These are phyloP conservation scores for Valencia hispanica DNA, from an alignment of 2,797 vertebrate genomes.

Conservation along the genomic window DNA sequence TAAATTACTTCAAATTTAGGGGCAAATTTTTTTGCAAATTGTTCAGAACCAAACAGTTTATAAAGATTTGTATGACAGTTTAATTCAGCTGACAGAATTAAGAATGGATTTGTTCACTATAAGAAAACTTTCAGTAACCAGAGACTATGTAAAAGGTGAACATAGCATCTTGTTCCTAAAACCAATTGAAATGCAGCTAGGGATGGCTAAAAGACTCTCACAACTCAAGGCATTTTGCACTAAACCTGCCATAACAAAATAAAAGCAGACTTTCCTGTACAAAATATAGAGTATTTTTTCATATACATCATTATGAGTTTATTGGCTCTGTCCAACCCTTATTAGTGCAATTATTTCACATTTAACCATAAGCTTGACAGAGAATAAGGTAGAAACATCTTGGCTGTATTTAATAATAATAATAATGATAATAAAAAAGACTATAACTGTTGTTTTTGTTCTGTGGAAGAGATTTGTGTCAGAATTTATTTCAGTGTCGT, in stretches of 20 bases:
- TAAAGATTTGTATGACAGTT: conserved; percentile 7
- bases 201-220: neutral
- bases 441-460: neutral
- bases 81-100: neutral
- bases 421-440: neutral
- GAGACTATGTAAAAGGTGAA: neutral
- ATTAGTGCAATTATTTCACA: neutral
- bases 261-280: neutral
- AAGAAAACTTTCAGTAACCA: neutral
- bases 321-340: neutral
- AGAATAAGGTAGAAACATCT: neutral
- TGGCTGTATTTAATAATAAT: too few species aligned
- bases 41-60: too few species aligned
- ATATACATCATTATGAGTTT: neutral
- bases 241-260: neutral
- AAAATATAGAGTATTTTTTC: neutral
- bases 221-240: neutral
- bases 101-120: conserved; percentile 2
- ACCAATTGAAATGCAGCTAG: neutral
- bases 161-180: neutral
- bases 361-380: neutral
- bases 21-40: too few species aligned
- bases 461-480: neutral
- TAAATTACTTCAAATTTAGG: neutral
- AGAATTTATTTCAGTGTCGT: neutral